Conservation (phyloP, 2,113 vertebrate species). For the Pseudorhombus dupliciocellatus region DNA sequence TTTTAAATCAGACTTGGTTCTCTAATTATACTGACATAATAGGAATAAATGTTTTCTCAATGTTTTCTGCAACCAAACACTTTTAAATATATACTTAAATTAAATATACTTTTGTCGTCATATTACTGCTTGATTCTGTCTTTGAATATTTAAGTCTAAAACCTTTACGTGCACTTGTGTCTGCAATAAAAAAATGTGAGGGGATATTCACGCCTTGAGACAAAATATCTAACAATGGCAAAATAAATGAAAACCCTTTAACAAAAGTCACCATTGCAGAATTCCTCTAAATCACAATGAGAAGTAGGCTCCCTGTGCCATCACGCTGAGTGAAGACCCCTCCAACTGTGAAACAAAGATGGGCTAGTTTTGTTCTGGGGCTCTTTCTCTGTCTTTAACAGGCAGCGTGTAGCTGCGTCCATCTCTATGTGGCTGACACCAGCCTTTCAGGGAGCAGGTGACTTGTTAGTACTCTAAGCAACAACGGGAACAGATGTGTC, state of each 20-base stretch:
- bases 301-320: background rate
- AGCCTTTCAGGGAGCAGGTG: constrained; percentile 95
- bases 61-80: too few relatives aligned
- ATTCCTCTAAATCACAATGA: constrained; percentile 4
- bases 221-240: constrained; percentile 6
- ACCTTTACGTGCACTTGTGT: too few relatives aligned
- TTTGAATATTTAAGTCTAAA: background rate
- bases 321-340: constrained; percentile 33
- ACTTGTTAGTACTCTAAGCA: constrained; percentile 99
- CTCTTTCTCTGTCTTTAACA: constrained; percentile 70
- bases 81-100: too few relatives aligned
- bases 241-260: background rate
- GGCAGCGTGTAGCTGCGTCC: constrained; percentile 64
- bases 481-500: constrained; percentile 99
- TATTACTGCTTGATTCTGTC: too few relatives aligned
- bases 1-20: too few relatives aligned
- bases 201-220: too few relatives aligned
- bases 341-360: constrained; percentile 20
- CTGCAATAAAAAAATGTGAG: too few relatives aligned
- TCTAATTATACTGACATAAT: too few relatives aligned
- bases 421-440: constrained; percentile 88
- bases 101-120: too few relatives aligned
- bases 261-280: background rate
- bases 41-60: too few relatives aligned
- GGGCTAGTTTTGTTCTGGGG: constrained; percentile 22